These are phyloP conservation scores for Esox lucius DNA, from an alignment of 2,797 vertebrate genomes.

Conservation along the genomic window DNA sequence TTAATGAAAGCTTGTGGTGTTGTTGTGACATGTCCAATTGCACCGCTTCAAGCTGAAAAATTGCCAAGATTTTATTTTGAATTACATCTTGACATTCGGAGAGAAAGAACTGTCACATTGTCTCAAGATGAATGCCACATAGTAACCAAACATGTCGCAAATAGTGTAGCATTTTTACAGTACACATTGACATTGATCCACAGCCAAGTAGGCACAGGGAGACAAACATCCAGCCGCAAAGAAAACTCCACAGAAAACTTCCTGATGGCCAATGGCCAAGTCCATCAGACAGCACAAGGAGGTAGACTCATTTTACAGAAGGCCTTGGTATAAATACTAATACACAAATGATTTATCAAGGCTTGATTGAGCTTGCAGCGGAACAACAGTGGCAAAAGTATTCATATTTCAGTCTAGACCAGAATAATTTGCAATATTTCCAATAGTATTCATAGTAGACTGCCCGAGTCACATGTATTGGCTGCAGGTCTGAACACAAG, in stretches of 20 bases:
- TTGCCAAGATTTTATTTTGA: too few relatives aligned
- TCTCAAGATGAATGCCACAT: too few relatives aligned
- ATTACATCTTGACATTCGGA: too few relatives aligned
- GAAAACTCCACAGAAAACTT: conserved; percentile 20
- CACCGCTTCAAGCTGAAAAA: too few relatives aligned
- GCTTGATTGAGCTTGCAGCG: not conserved
- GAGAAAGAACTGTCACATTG: too few relatives aligned
- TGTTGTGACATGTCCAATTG: too few relatives aligned
- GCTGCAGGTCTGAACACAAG: conserved; percentile 26
- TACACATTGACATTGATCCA: conserved; percentile 20
- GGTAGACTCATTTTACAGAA: not conserved
- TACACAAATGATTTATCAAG: conserved; percentile 5
- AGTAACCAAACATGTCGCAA: too few relatives aligned
- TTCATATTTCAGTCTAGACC: too few relatives aligned
- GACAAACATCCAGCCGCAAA: conserved; percentile 15
- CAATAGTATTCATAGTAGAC: not conserved
- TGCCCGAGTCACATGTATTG: not conserved
- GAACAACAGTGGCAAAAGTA: not conserved
- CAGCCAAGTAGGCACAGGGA: conserved; percentile 20
- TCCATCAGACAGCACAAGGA: conserved; percentile 32
- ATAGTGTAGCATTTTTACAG: conserved; percentile 12
- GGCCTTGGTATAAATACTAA: not conserved
- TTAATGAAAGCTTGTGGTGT: too few relatives aligned
- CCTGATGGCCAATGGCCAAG: conserved; percentile 24
- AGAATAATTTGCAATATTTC: not conserved